phyloP scores from a whole-genome alignment of 2,888 invertebrate species.

The Punctoribates punctum region DNA sequence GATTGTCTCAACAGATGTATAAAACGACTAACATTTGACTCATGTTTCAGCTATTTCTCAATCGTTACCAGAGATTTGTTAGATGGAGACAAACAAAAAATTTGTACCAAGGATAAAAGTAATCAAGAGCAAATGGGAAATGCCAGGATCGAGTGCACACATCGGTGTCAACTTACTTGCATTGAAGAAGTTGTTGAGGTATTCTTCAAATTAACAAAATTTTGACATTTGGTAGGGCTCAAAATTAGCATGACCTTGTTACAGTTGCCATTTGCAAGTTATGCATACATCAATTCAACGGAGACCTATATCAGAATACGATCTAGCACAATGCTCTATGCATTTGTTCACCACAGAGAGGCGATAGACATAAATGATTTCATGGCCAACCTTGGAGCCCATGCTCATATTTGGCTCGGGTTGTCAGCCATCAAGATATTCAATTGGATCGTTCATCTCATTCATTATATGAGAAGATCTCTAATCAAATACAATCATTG shows the following conservation, averaged over 20 bases:
- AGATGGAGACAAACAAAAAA: neutral
- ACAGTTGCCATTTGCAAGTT: no score
- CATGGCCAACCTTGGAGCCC: neutral
- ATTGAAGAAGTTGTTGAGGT: neutral
- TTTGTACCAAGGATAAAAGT: neutral
- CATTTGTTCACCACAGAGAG: no score
- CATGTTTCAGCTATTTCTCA: neutral
- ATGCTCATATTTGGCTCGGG: slow-evolving; percentile 20
- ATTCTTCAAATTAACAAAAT: neutral
- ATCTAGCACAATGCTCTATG: no score
- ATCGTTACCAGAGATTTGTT: neutral
- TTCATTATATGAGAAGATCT: neutral
- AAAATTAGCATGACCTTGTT: no score
- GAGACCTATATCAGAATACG: no score
- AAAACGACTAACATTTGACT: neutral
- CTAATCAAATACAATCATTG: no score
- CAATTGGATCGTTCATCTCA: neutral
- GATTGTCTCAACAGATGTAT: slow-evolving; percentile 28
- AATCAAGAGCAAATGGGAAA: no score
- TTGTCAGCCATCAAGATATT: slow-evolving; percentile 1
- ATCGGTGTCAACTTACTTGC: neutral
- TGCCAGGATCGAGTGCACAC: neutral
- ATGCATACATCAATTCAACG: no score
- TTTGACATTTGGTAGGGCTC: no score
- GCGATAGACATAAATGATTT: neutral